Base-by-base conservation (phyloP, 2,113 vertebrate genomes). In the Ammodytes dubius region DNA sequence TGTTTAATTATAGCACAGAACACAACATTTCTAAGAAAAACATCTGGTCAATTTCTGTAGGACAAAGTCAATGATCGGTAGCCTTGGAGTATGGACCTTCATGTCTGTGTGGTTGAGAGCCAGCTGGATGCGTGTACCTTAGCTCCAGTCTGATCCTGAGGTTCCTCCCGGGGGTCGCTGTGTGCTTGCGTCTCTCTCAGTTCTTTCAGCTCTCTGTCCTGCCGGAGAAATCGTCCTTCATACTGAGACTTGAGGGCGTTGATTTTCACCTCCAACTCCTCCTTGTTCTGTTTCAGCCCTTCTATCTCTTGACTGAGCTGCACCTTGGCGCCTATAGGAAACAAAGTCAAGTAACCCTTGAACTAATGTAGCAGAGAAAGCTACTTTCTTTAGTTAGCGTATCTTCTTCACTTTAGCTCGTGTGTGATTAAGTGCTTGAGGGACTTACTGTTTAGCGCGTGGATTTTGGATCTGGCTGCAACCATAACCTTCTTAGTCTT, bases 401-500 rank as follows among this genome's bases (percentile, higher is more conserved):
- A 54, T 47, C 15, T 50, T 57, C 7, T 50, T 57, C 7, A 39
- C 1, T 13, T 42, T n/a, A 13, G 15, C 2, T 4, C 43, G 11
- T 70, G n/a, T n/a, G 14, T 58, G 45, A n/a, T 8, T 10, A 6
- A 12, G 27, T 11, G 17, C 1, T 42, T 39, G 50, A 59, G 50
- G n/a, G n/a, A 88, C 90, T 91, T 90, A 98, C 98, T 92, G 83
- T 96, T 95, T 37, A 99, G 93, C 45, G 99, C 97, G 69, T 93
- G 95, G 85, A 99, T 97, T 91, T 97, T 99, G 90, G 97, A 96
- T 83, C 97, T 99, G 45, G 97, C 98, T 8, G 95, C 97, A 76
- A 99, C 72, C 63, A 99, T 94, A 0, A 95, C 96, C 90, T 99
- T 99, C 88, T 97, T 97, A 0, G 97, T 99, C 87, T 99, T 99